Evolutionary conservation across 37 sponge, comb jelly and placozoan genomes (phyloP).

Genomic region (Agelas oroides): DNA sequence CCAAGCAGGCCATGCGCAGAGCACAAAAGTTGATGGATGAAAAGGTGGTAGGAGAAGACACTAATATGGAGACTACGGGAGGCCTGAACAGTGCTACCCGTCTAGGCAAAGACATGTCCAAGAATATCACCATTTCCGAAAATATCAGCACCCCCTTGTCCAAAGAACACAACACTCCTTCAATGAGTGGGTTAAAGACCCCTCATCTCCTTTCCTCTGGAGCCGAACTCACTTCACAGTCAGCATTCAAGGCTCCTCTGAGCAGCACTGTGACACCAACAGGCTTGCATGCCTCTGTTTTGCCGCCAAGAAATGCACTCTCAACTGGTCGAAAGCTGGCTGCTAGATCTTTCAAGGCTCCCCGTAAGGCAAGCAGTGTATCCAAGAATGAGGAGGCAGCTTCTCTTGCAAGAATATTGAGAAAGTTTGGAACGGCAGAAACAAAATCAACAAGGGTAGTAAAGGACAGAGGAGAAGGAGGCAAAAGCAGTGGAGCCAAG

Average conservation of each 20-base stretch:
- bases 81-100: neutral
- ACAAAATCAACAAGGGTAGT: neutral
- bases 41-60: neutral
- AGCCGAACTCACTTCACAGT: neutral
- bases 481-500: constrained; percentile 44
- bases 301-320: neutral
- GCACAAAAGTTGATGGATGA: constrained; percentile 33
- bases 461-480: constrained; percentile 7
- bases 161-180: neutral
- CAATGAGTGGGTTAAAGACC: neutral
- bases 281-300: neutral
- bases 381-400: constrained; percentile 63
- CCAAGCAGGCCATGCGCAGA: constrained; percentile 20
- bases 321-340: neutral
- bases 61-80: neutral
- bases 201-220: neutral
- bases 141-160: too few species aligned
- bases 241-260: neutral
- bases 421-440: constrained; percentile 13
- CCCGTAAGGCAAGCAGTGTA: constrained; percentile 49
- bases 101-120: too few species aligned
- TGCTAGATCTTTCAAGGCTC: constrained; percentile 49
- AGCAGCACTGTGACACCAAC: neutral
- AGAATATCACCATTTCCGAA: too few species aligned
- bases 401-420: constrained; percentile 42